Evolutionary conservation across 2,113 vertebrate species (phyloP), one percentile per base, ranked within the genome.

Genomic region (Garra rufa): DNA sequence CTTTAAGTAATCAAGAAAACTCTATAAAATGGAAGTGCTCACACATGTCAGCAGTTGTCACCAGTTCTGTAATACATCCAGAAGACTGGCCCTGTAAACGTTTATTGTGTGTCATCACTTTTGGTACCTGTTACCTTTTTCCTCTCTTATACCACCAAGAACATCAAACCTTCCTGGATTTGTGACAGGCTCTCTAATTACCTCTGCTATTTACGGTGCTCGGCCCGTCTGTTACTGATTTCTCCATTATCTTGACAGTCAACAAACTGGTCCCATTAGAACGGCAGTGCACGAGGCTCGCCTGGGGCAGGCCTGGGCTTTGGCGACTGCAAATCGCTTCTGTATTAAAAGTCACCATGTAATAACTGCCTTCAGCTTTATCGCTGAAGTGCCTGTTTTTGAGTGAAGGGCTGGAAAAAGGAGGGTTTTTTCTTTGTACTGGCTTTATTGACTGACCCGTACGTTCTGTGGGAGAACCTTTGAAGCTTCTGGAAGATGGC

Each of bases 161-260:
- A 90, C 89, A 90, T 90, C 88, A 85, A 86, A 87, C 88, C 88
- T 89, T 89, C 76, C 91, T 94, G 88, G 90, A 91, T 90, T 93
- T 92, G 91, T 95, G 91, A 93, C 92, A 93, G 93, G 91, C 91
- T 94, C 94, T 95, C 95, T 97, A 96, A 97, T 97, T 96, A 96
- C 96, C 94, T 96, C 91, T 89, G 88, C 95, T 95, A 95, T 95
- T 96, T 95, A 95, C 93, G 91, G 93, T 87, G n/a, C 89, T 90
- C 91, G 89, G 92, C 91, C 94, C 92, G 94, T 96, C 95, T 88
- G 87, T 94, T 94, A 94, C 94, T 89, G 90, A 95, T 96, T 96
- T 94, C 96, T 97, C 96, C 94, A 95, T 96, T 96, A 96, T 96
- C 95, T 93, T 96, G 94, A 98, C 96, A 97, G 94, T 95, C 93